A percentile compares a stretch with the other conserved stretches of the same genome.
phyloP scores from a whole-genome alignment of 2,888 invertebrate species.

The Trisateles emortualis region DNA sequence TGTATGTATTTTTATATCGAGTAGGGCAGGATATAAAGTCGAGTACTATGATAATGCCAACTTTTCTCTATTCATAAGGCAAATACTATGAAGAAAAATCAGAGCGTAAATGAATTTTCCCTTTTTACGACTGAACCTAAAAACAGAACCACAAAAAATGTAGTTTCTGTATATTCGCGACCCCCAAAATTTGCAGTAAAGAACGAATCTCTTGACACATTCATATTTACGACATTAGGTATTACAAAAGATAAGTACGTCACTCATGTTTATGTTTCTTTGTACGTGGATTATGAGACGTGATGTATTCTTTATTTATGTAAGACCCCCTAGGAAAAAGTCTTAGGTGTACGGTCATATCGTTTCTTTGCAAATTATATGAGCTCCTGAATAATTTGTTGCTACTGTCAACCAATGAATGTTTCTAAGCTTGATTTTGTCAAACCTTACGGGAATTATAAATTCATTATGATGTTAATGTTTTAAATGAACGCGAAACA shows the following conservation, averaged over 20 bases:
- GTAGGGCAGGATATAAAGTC: slow-evolving; percentile 30
- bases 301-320: slow-evolving; percentile 77
- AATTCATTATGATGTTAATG: neutral
- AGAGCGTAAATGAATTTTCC: slow-evolving; percentile 49
- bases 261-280: slow-evolving; percentile 79
- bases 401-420: slow-evolving; percentile 33
- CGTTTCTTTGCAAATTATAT: slow-evolving; percentile 79
- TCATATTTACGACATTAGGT: slow-evolving; percentile 77
- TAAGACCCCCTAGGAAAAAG: slow-evolving; percentile 62
- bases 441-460: slow-evolving; percentile 1
- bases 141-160: slow-evolving; percentile 48
- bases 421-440: slow-evolving; percentile 18
- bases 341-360: slow-evolving; percentile 62
- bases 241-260: slow-evolving; percentile 77
- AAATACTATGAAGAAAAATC: slow-evolving; percentile 41
- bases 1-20: slow-evolving; percentile 42
- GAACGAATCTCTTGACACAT: slow-evolving; percentile 62
- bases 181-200: slow-evolving; percentile 54
- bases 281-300: slow-evolving; percentile 83
- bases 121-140: slow-evolving; percentile 49
- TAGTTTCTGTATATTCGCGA: slow-evolving; percentile 41
- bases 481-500: too few relatives aligned
- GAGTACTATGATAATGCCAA: slow-evolving; percentile 42
- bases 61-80: slow-evolving; percentile 45
- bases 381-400: slow-evolving; percentile 71